Conservation (phyloP, 2,113 vertebrate species). For the Myocastor coypus region DNA sequence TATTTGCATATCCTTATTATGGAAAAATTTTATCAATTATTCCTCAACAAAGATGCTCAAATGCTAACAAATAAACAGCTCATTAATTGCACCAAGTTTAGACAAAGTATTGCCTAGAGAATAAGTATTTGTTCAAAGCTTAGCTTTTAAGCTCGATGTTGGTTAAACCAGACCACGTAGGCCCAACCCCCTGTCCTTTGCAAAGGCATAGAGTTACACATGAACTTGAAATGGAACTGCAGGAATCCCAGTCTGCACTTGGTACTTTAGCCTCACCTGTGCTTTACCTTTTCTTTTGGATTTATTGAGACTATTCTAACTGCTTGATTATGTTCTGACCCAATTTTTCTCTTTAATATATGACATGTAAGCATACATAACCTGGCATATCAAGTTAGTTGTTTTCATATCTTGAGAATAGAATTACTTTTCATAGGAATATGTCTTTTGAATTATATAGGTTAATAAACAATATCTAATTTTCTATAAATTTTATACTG, state of each 20-base stretch:
- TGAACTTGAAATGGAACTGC: not conserved
- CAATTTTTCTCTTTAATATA: not conserved
- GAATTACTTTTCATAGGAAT: constrained; percentile 35
- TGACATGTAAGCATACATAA: not conserved
- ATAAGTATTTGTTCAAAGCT: constrained; percentile 24
- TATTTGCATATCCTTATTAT: not conserved
- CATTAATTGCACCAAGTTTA: constrained; percentile 25
- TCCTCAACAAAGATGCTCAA: constrained; percentile 1
- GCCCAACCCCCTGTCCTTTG: not conserved
- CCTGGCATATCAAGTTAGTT: constrained; percentile 36
- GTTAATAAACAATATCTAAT: not conserved
- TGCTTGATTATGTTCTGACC: not conserved
- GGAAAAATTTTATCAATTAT: constrained; percentile 40
- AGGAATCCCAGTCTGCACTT: not conserved
- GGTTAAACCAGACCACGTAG: not conserved
- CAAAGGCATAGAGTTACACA: not conserved
- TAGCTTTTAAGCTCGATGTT: not conserved
- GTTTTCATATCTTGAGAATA: not conserved
- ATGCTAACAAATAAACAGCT: constrained; percentile 19
- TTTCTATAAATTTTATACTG: constrained; percentile 31
- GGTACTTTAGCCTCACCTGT: not conserved
- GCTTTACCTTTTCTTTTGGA: constrained; percentile 26
- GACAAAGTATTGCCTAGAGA: constrained; percentile 18
- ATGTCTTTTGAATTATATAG: constrained; percentile 45
- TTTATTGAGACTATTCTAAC: constrained; percentile 23